Evolutionary conservation across 2,888 invertebrate species (phyloP), one percentile per base, ranked within the genome.

Genomic region (Heliconius charithonia): DNA sequence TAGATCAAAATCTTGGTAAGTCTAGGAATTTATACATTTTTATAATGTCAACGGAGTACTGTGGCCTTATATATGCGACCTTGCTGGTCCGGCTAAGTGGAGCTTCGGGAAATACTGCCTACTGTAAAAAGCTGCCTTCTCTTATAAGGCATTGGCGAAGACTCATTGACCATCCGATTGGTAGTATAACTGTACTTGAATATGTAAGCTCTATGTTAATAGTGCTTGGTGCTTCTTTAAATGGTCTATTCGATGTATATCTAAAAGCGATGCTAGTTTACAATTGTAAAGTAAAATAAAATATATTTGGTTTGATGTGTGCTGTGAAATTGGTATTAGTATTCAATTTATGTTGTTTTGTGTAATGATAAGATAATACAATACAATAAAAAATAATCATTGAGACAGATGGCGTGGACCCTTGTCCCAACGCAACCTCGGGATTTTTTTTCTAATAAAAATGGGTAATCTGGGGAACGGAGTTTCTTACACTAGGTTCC

Each of bases 71-170:
- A 84, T 82, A 81, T 80, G 83, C 87, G 92, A 91, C 93, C 93
- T 94, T 94, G 93, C 85, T 83, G 84, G 87, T 87, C 90, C 88
- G 84, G 56, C 32, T 80, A 92, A 89, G 90, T 92, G 87, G 92
- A 92, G 88, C 92, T 89, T 87, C 90, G 92, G 92, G 90, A 92
- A 92, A 89, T 84, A 87, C 85, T n/a, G n/a, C n/a, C n/a, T n/a
- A n/a, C n/a, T 76, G 89, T 87, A 94, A 94, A 94, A 94, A 94
- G 88, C 86, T 81, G 90, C 85, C 87, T 87, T 83, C 86, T 88
- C 93, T 82, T 92, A 92, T 90, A 94, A 87, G 93, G 93, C 84
- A 86, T 85, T 81, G 78, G 87, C 86, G 88, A 87, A 89, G 89
- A 87, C 88, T 84, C 87, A 82, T 81, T 85, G 86, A 87, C 86